phyloP scores from a whole-genome alignment of 2,888 invertebrate species.

The Drosophila monieri region DNA sequence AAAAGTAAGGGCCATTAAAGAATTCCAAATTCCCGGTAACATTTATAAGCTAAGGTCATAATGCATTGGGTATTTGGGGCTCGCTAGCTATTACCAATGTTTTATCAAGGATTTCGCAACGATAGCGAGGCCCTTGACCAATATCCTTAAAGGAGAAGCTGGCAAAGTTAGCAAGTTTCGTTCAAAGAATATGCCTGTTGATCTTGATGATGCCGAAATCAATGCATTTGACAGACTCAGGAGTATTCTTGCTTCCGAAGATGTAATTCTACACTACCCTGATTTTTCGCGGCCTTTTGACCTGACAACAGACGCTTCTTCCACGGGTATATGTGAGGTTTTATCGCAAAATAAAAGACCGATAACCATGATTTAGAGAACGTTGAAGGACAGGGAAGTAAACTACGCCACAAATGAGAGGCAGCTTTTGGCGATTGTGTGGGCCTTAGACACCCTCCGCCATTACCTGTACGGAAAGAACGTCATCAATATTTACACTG shows the following conservation, averaged over 20 bases:
- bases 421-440: not conserved
- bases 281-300: not conserved
- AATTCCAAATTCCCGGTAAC: not conserved
- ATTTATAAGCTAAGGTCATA: not conserved
- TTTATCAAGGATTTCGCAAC: not conserved
- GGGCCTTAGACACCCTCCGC: not conserved
- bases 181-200: not conserved
- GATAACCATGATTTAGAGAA: not conserved
- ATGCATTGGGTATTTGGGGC: not conserved
- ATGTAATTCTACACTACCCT: not conserved
- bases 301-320: not conserved
- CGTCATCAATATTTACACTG: not conserved
- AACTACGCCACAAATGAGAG: not conserved
- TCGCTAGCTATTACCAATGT: not conserved
- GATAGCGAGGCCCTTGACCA: constrained; percentile 1
- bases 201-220: not conserved
- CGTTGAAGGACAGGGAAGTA: not conserved
- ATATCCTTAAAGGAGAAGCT: not conserved
- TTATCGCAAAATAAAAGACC: not conserved
- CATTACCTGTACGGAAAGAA: not conserved
- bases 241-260: not conserved
- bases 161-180: not conserved
- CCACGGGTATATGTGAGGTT: not conserved
- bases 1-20: not conserved
- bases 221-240: too few species aligned